A percentile compares a stretch with the other conserved stretches of the same genome.
phyloP scores from a whole-genome alignment of 2,113 vertebrate genomes.

The Ammospiza caudacuta region DNA sequence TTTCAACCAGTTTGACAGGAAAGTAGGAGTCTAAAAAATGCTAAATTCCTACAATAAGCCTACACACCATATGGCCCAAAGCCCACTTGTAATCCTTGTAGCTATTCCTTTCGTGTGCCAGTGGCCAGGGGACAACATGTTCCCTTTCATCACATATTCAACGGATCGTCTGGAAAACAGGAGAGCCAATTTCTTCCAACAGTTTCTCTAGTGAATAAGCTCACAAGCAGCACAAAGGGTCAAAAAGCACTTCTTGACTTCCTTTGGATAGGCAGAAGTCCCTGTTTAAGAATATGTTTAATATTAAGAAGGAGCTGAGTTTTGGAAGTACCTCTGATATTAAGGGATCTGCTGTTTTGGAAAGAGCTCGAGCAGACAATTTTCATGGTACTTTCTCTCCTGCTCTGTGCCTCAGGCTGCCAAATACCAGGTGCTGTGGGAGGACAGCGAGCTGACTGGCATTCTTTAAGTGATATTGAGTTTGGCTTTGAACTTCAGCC shows the following conservation, averaged over 20 bases:
- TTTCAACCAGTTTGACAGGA: slow-evolving; percentile 52
- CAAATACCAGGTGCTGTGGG: not conserved
- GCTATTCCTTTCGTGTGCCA: slow-evolving; percentile 3
- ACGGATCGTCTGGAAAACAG: not conserved
- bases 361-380: not conserved
- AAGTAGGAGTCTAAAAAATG: slow-evolving; percentile 53
- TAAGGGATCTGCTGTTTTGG: not conserved
- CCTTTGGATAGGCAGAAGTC: not conserved
- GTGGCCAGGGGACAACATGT: slow-evolving; percentile 38
- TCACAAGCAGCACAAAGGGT: not conserved
- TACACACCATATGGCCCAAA: slow-evolving; percentile 57
- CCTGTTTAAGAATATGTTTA: not conserved
- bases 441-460: not conserved
- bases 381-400: not conserved
- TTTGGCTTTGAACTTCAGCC: not conserved
- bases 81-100: slow-evolving; percentile 30
- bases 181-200: not conserved
- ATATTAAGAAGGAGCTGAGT: not conserved
- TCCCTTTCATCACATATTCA: slow-evolving; percentile 25
- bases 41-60: slow-evolving; percentile 53
- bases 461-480: rapidly evolving
- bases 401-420: not conserved
- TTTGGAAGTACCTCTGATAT: not conserved
- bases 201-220: not conserved
- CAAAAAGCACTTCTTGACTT: rapidly evolving